These are phyloP conservation scores for Corydoras maculifer DNA, from an alignment of 2,113 vertebrate genomes.

Conservation along the genomic window DNA sequence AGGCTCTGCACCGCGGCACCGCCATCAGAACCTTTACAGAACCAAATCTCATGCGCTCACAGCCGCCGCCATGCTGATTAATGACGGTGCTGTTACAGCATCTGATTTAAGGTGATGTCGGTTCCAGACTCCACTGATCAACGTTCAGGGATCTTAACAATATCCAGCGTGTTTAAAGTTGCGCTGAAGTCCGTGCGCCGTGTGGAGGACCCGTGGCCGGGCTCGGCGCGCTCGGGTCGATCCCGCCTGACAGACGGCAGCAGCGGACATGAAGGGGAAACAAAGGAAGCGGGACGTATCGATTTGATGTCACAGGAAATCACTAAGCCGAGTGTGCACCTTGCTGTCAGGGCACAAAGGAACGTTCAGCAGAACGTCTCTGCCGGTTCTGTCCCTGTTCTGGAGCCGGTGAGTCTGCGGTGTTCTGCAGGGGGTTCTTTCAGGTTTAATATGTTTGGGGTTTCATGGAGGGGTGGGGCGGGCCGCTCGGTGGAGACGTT, in stretches of 20 bases:
- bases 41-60: too few species aligned
- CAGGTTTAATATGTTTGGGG: neutral
- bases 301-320: constrained; percentile 62
- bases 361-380: neutral
- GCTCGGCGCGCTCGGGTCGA: constrained; percentile 32
- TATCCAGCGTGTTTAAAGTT: too few species aligned
- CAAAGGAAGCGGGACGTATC: constrained; percentile 54
- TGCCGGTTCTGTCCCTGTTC: neutral
- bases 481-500: too few species aligned
- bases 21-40: too few species aligned
- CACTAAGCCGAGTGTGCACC: constrained; percentile 40
- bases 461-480: neutral
- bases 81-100: too few species aligned
- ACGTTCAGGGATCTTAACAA: too few species aligned
- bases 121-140: too few species aligned
- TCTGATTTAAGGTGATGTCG: too few species aligned
- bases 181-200: too few species aligned
- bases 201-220: neutral
- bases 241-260: constrained; percentile 42
- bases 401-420: neutral
- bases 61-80: too few species aligned
- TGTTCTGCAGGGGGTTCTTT: neutral
- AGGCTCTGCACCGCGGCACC: too few species aligned
- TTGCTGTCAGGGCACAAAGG: neutral
- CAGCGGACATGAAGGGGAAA: constrained; percentile 50